These are phyloP conservation scores for Schrankia costaestrigalis DNA, from an alignment of 2,888 invertebrate species.

Conservation along the genomic window DNA sequence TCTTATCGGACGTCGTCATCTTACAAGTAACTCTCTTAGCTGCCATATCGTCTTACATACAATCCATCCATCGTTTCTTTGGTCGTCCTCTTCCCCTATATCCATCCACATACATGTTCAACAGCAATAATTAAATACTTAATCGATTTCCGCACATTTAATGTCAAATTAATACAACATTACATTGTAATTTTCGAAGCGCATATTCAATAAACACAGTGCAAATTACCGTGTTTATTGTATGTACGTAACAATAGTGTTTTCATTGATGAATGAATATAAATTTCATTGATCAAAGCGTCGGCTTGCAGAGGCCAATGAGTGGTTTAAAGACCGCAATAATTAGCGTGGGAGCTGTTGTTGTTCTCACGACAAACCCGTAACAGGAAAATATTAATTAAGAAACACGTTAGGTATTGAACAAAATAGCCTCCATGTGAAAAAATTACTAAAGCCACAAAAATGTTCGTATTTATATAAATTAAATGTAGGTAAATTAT, in stretches of 20 bases:
- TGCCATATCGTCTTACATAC: too few species aligned
- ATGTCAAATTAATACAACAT: slow-evolving; percentile 27
- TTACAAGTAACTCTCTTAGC: too few species aligned
- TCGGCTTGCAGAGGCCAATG: slow-evolving; percentile 45
- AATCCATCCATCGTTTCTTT: too few species aligned
- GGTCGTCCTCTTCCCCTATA: too few species aligned
- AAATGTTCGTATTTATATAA: background rate
- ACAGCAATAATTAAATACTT: slow-evolving; percentile 15
- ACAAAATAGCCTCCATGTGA: slow-evolving; percentile 30
- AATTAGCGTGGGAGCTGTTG: slow-evolving; percentile 70
- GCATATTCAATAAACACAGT: too few species aligned
- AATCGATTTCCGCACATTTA: slow-evolving; percentile 16
- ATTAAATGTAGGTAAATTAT: too few species aligned
- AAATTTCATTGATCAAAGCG: slow-evolving; percentile 62
- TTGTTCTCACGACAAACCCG: slow-evolving; percentile 63
- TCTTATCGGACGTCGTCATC: too few species aligned
- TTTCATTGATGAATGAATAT: slow-evolving; percentile 61
- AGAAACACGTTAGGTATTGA: slow-evolving; percentile 41
- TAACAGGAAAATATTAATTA: slow-evolving; percentile 62
- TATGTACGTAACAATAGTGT: slow-evolving; percentile 45
- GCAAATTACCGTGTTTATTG: slow-evolving; percentile 42
- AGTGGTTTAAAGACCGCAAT: slow-evolving; percentile 49
- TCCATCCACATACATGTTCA: too few species aligned
- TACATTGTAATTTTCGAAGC: too few species aligned
- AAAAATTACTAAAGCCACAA: slow-evolving; percentile 15